Conservation (phyloP, 1,140 invertebrate genomes). For the Hycleus cichorii region DNA sequence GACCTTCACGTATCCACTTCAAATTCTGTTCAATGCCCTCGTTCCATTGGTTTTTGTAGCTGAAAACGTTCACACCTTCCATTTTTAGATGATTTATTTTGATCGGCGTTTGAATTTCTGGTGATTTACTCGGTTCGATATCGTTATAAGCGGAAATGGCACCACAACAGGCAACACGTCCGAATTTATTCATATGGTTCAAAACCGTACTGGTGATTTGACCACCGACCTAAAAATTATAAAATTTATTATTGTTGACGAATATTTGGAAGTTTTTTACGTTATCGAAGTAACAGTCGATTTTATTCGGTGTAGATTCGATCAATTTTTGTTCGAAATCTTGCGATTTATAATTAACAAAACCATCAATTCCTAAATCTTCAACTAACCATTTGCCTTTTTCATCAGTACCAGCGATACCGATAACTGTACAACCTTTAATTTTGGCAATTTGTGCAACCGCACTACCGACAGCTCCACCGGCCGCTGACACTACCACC, state of each 20-base stretch:
- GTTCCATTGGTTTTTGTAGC: conserved; percentile 44
- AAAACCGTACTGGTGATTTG: conserved; percentile 52
- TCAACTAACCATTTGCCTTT: conserved; percentile 60
- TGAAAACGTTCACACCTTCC: conserved; percentile 52
- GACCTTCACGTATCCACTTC: conserved; percentile 48
- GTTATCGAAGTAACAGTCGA: conserved; percentile 70
- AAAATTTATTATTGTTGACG: too few relatives aligned
- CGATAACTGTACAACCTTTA: conserved; percentile 58
- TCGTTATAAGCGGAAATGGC: conserved; percentile 52
- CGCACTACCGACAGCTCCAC: conserved; percentile 60
- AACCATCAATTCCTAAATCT: conserved; percentile 56
- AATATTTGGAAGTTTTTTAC: background rate
- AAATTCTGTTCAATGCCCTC: conserved; percentile 51
- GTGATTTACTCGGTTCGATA: conserved; percentile 34
- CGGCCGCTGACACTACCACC: conserved; percentile 59
- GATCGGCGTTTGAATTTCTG: conserved; percentile 47
- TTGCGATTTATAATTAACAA: conserved; percentile 61
- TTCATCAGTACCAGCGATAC: conserved; percentile 58
- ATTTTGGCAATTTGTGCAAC: conserved; percentile 68
- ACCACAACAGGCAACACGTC: conserved; percentile 54
- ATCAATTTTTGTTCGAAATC: conserved; percentile 47
- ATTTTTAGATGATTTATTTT: conserved; percentile 50
- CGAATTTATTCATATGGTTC: conserved; percentile 51
- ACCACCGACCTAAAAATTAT: conserved; percentile 41
- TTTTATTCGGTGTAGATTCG: conserved; percentile 53